These are phyloP conservation scores for Parnassius orleans DNA, from an alignment of 2,888 invertebrate genomes.

Conservation along the genomic window DNA sequence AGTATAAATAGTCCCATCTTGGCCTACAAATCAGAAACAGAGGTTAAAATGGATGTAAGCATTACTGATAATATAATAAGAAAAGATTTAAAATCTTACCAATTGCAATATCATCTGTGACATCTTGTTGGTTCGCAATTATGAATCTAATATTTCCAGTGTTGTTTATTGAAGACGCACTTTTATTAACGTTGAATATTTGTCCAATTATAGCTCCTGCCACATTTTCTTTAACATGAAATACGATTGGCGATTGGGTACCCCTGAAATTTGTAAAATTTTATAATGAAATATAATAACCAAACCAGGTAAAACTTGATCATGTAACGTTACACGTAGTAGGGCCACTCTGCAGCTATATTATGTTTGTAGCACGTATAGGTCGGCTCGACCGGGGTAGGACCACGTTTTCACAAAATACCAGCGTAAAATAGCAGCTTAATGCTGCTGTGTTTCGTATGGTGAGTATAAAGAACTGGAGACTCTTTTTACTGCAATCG, in stretches of 20 bases:
- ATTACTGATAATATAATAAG: neutral
- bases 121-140: constrained; percentile 91
- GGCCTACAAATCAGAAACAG: constrained; percentile 45
- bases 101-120: constrained; percentile 88
- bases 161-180: constrained; percentile 49
- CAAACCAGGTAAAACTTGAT: too few relatives aligned
- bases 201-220: constrained; percentile 88
- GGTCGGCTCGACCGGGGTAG: too few relatives aligned
- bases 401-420: too few relatives aligned
- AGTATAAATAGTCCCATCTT: constrained; percentile 90
- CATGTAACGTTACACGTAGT: too few relatives aligned
- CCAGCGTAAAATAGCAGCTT: too few relatives aligned
- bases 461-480: too few relatives aligned
- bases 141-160: constrained; percentile 84
- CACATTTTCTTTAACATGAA: constrained; percentile 88
- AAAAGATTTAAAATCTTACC: constrained; percentile 57
- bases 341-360: too few relatives aligned
- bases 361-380: too few relatives aligned
- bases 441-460: too few relatives aligned
- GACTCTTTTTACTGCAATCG: too few relatives aligned
- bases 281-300: too few relatives aligned
- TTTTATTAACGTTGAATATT: constrained; percentile 81
- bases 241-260: constrained; percentile 86
- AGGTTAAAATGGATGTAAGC: neutral
- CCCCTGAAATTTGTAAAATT: constrained; percentile 72